Evolutionary conservation across 2,888 invertebrate species (phyloP).

Genomic region (Diaprepes abbreviatus): DNA sequence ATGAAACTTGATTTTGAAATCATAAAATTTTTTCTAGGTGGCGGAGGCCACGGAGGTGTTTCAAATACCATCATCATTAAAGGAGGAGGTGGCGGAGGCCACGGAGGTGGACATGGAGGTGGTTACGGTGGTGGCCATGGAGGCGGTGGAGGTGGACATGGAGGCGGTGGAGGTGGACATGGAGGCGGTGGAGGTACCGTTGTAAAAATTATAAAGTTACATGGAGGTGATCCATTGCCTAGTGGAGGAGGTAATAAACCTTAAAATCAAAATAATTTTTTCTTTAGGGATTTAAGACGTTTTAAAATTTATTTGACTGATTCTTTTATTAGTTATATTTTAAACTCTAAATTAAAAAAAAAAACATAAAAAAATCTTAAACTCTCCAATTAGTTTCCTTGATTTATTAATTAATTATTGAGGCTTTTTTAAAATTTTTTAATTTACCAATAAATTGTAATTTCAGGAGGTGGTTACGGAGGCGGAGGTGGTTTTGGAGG

Average conservation of each 20-base stretch:
- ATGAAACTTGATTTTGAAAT: too few relatives aligned
- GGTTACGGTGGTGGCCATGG: constrained; percentile 1
- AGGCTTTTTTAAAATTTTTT: too few relatives aligned
- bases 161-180: constrained; percentile 21
- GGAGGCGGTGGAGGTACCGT: constrained; percentile 35
- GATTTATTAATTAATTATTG: too few relatives aligned
- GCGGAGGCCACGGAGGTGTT: constrained; percentile 29
- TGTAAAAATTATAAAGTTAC: constrained; percentile 37
- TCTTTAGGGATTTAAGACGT: too few relatives aligned
- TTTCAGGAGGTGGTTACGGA: constrained; percentile 36
- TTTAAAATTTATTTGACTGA: too few relatives aligned
- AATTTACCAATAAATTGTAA: too few relatives aligned
- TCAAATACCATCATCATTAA: constrained; percentile 5
- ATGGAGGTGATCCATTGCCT: constrained; percentile 45
- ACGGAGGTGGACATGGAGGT: constrained; percentile 18
- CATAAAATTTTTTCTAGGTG: constrained; percentile 15
- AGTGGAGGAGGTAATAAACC: constrained; percentile 27
- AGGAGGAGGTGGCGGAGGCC: constrained; percentile 11
- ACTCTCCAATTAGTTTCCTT: too few relatives aligned
- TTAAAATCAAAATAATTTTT: too few relatives aligned
- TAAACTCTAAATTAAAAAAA: too few relatives aligned
- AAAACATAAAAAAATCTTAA: too few relatives aligned
- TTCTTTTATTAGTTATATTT: too few relatives aligned
- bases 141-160: not conserved
- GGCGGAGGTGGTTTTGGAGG: constrained; percentile 31